Conservation (phyloP, 1,140 invertebrate species). For the Riptortus pedestris region DNA sequence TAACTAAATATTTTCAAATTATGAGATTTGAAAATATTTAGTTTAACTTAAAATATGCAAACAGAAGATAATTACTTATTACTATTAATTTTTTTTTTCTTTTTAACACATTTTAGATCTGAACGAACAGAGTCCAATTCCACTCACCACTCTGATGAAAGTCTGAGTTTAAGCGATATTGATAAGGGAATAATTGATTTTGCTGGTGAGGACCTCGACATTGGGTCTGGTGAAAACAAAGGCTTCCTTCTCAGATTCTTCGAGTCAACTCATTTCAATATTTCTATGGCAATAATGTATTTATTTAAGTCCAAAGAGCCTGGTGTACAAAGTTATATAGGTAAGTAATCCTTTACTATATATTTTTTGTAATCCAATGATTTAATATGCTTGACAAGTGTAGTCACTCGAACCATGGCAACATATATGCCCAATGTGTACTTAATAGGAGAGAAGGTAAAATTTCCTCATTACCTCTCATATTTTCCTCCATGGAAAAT, state of each 20-base stretch:
- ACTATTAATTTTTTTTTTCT: neutral
- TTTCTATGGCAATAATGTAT: conserved; percentile 95
- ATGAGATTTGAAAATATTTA: too few species aligned
- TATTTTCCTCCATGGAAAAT: too few species aligned
- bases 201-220: neutral
- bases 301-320: conserved; percentile 97
- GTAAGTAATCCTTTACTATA: too few species aligned
- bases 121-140: conserved; percentile 31
- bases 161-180: conserved; percentile 22
- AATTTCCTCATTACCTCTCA: too few species aligned
- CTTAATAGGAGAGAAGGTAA: too few species aligned
- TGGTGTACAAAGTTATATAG: conserved; percentile 80
- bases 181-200: neutral
- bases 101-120: conserved; percentile 20
- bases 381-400: too few species aligned
- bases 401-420: too few species aligned
- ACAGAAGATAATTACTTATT: neutral
- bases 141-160: conserved; percentile 31
- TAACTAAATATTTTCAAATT: too few species aligned
- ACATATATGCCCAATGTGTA: too few species aligned
- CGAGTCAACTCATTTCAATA: conserved; percentile 93
- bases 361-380: too few species aligned
- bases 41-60: too few species aligned
- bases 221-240: neutral
- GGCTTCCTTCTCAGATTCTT: conserved; percentile 75